Evolutionary conservation across 2,888 invertebrate species (phyloP), one percentile per base, ranked within the genome.

Genomic region (Polyploca ridens): DNA sequence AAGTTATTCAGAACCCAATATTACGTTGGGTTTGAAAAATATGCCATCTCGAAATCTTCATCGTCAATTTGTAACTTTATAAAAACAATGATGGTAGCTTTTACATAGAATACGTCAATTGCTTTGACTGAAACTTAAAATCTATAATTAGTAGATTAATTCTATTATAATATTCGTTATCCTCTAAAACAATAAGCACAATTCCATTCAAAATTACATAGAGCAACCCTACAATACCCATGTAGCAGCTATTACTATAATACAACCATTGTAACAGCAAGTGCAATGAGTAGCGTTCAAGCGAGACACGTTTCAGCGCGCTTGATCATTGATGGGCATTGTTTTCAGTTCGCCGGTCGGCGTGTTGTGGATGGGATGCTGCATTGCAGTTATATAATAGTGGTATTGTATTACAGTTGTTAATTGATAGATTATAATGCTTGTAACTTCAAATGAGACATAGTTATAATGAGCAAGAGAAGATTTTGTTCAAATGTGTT

Each of bases 261-360:
- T 54, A 54, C 16, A 10, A 10, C 54, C n/a, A 19, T 54, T 54
- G 19, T 54, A 54, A 46, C 46, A 46, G 46, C 46, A 46, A 54
- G 19, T 54, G 54, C 54, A 54, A 54, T 19, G 54, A 54, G 7
- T 8, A 19, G 54, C 16, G 19, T 54, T 10, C 19, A 54, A 54
- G n/a, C 54, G 54, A 54, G 54, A 19, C 19, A 54, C 54, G 49
- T 49, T 49, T 49, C 49, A 49, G 6, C 49, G 49, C 49, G 19
- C 10, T 54, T 54, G 54, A 54, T 54, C 54, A 19, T 19, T 16
- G 54, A n/a, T 19, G 10, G 54, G 19, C 19, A 19, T 54, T 54
- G 54, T 54, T 54, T 54, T 54, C 54, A 54, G 54, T 54, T 54
- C 54, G 54, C 10, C 54, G 54, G 54, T n/a, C 7, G 54, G 54